A percentile compares a stretch with the other conserved stretches of the same genome.
Conservation (phyloP, 2,888 invertebrate genomes). For the Acrobasis consociella region DNA sequence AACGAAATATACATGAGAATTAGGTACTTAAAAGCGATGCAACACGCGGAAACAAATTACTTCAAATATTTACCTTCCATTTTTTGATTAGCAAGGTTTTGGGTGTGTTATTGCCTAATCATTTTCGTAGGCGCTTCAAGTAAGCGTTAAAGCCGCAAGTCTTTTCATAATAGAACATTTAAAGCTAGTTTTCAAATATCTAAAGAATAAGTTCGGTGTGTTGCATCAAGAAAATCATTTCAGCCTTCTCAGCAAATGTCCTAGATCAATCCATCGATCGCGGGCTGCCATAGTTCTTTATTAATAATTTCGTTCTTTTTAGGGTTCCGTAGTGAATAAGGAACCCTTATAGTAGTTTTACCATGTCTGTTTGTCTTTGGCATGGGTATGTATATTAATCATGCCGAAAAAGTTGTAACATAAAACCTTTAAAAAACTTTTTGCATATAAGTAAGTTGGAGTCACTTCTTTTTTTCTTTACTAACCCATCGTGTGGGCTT, state of each 20-base stretch:
- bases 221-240: constrained; percentile 10
- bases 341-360: too few species aligned
- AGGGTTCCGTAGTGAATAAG: too few species aligned
- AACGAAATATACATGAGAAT: constrained; percentile 27
- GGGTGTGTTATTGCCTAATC: background rate
- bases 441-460: too few species aligned
- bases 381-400: too few species aligned
- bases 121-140: background rate
- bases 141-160: background rate
- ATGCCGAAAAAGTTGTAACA: too few species aligned
- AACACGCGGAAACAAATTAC: constrained; percentile 2
- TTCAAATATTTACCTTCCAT: constrained; percentile 2
- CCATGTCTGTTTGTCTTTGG: too few species aligned
- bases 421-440: too few species aligned
- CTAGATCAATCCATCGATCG: constrained; percentile 33
- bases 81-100: constrained; percentile 8
- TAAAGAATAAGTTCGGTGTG: background rate
- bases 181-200: background rate
- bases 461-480: too few species aligned
- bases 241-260: constrained; percentile 12
- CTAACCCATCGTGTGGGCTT: too few species aligned
- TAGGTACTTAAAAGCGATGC: constrained; percentile 2
- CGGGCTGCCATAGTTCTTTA: constrained; percentile 54
- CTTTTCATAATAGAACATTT: background rate
- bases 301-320: constrained; percentile 42